Conservation (phyloP, 2,113 vertebrate genomes). For the Spea multiplicata region DNA sequence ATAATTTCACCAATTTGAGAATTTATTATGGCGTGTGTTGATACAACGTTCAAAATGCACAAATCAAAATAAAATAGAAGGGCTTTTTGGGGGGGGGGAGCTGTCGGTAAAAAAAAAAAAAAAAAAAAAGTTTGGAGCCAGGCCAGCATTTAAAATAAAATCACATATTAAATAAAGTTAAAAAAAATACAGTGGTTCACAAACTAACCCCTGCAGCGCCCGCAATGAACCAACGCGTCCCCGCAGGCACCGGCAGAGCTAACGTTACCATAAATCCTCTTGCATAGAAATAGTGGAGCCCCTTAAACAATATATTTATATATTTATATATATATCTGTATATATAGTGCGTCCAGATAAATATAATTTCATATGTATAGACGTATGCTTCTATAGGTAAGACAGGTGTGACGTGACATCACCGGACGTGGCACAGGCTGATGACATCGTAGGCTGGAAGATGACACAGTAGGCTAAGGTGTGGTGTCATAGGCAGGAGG, state of each 20-base stretch:
- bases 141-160: constrained; percentile 38
- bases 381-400: constrained; percentile 43
- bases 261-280: constrained; percentile 42
- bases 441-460: constrained; percentile 36
- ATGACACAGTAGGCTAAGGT: neutral
- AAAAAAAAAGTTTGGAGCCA: neutral
- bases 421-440: constrained; percentile 41
- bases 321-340: constrained; percentile 46
- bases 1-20: neutral
- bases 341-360: constrained; percentile 45
- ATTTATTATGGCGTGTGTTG: neutral
- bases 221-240: constrained; percentile 18
- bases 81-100: neutral
- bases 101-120: neutral
- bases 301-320: constrained; percentile 47
- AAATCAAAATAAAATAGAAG: neutral
- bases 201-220: constrained; percentile 28
- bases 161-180: constrained; percentile 41
- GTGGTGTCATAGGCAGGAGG: constrained; percentile 11
- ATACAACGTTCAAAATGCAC: neutral
- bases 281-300: constrained; percentile 48
- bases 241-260: constrained; percentile 17
- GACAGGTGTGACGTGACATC: constrained; percentile 38
- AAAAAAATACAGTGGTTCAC: constrained; percentile 42
- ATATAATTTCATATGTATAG: constrained; percentile 46